Conservation (phyloP, 2,888 invertebrate genomes). For the Leptopterna dolabrata region DNA sequence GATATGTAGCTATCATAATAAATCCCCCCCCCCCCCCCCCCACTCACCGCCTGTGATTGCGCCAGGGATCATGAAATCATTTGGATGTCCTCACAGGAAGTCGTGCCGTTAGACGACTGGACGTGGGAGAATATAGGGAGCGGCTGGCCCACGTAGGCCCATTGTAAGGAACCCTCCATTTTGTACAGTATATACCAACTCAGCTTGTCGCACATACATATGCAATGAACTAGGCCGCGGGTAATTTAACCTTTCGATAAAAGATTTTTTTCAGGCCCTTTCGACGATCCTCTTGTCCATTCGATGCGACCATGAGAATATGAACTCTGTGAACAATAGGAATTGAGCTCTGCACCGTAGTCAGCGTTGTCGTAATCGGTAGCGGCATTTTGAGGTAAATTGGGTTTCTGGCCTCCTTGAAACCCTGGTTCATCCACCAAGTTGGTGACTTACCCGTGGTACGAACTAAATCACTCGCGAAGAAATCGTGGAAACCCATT, state of each 20-base stretch:
- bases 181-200: slow-evolving; percentile 5
- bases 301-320: not conserved
- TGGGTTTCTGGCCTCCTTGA: no score
- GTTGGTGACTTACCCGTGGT: no score
- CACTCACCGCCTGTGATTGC: not conserved
- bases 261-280: no score
- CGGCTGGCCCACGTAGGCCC: slow-evolving; percentile 2
- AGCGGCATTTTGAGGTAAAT: no score
- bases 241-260: not conserved
- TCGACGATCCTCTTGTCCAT: not conserved
- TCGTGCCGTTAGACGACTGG: not conserved
- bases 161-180: not conserved
- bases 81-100: not conserved
- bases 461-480: no score
- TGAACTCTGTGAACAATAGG: not conserved
- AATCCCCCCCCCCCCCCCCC: no score
- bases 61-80: not conserved
- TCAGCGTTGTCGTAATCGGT: no score
- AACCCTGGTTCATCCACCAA: no score
- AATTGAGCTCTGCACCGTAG: no score
- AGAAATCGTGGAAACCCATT: no score
- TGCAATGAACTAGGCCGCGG: slow-evolving; percentile 1
- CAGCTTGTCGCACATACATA: not conserved
- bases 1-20: no score
- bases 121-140: not conserved